phyloP scores from a whole-genome alignment of 1,140 invertebrate species.

The Elymnias hypermnestra region DNA sequence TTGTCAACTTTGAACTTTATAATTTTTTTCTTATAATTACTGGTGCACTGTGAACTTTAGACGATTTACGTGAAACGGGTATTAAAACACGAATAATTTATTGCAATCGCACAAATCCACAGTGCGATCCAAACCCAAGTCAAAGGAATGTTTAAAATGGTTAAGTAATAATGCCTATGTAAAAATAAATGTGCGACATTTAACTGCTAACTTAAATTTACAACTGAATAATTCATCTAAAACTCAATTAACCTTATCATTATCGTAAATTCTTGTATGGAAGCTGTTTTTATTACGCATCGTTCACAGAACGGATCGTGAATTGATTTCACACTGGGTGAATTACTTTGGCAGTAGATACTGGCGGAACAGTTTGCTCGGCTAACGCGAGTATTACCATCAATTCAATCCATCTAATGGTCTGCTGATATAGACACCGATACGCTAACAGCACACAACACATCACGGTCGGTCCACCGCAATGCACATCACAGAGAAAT shows the following conservation, averaged over 20 bases:
- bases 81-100: neutral
- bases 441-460: slow-evolving; percentile 64
- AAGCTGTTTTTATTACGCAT: slow-evolving; percentile 65
- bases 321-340: slow-evolving; percentile 62
- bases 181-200: slow-evolving; percentile 69
- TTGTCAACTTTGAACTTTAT: slow-evolving; percentile 71
- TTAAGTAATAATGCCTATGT: slow-evolving; percentile 75
- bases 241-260: slow-evolving; percentile 65
- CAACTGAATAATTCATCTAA: slow-evolving; percentile 72
- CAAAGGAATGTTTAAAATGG: slow-evolving; percentile 73
- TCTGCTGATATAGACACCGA: slow-evolving; percentile 60
- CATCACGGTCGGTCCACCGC: slow-evolving; percentile 60
- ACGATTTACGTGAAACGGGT: too few relatives aligned
- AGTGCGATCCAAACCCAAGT: slow-evolving; percentile 58
- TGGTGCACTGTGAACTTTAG: slow-evolving; percentile 45
- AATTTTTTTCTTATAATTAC: slow-evolving; percentile 67
- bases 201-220: slow-evolving; percentile 74
- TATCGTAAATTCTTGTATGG: slow-evolving; percentile 67
- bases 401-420: slow-evolving; percentile 42
- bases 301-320: slow-evolving; percentile 73
- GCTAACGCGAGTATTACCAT: slow-evolving; percentile 33
- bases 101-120: slow-evolving; percentile 24
- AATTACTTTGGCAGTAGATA: slow-evolving; percentile 73
- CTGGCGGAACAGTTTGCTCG: slow-evolving; percentile 50
- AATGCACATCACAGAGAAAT: slow-evolving; percentile 63